Evolutionary conservation across 2,113 vertebrate genomes (phyloP), one percentile per base, ranked within the genome.

Genomic region (Boulengeromyrus knoepffleri): DNA sequence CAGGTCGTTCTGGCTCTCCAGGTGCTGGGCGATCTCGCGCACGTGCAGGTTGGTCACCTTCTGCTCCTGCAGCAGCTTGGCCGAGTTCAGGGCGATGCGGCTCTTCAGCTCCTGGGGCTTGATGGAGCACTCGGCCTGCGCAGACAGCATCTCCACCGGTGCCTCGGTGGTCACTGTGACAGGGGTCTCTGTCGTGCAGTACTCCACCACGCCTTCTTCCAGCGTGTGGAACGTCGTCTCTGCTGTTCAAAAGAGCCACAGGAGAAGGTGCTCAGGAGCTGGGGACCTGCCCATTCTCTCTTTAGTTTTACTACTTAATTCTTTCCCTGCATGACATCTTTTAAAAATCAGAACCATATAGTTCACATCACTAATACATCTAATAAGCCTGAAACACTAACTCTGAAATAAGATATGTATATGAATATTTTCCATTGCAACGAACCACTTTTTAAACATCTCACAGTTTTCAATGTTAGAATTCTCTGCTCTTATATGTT

Each of bases 41-140:
- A 99, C 96, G 0, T 99, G 98, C 27, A 99, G 94, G 87, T 99
- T 99, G 92, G 98, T 99, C 58, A 99, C 97, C 2, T 97, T 93
- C 94, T 99, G 98, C 94, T 99, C 98, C 96, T 99, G 98, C 92
- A 99, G 95, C 46, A 99, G 96, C 91, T 98, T 98, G 91, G 98
- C 98, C 0, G 98, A 99, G 95, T 99, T 99, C 47, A 99, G 96
- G 70, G 98, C 98, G 0, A 99, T 99, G 27, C 98, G 96, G 93
- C 97, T 99, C 92, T 99, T 99, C 87, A 99, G 96, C 52, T 99
- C 98, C 92, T 99, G 98, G 0, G 98, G 98, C 90, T 98, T 99
- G 7, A 96, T 94, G 0, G 97, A 95, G 2, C 96, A 92, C 5
- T 97, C 97, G 0, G 95, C 90, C 0, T 96, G 97, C 19, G 96